Evolutionary conservation across 2,888 invertebrate genomes (phyloP).

Genomic region (Leptopilina drosophilae): DNA sequence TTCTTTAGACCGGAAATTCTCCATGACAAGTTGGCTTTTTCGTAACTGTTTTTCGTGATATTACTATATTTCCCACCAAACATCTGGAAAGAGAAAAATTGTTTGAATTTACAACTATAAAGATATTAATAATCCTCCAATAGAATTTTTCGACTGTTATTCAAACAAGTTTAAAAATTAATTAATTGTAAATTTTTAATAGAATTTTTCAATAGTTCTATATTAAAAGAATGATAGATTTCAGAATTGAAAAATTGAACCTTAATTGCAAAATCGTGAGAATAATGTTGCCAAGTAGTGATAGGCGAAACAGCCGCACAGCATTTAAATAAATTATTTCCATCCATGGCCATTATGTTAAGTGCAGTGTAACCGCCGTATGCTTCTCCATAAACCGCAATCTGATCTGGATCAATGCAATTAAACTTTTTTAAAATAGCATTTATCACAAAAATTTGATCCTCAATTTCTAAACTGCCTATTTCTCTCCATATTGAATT

Average conservation of each 20-base stretch:
- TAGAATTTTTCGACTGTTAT: no score
- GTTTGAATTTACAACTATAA: background rate
- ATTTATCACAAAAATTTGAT: conserved; percentile 34
- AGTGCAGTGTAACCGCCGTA: conserved; percentile 49
- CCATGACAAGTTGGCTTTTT: conserved; percentile 4
- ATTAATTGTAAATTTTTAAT: no score
- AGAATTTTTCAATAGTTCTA: background rate
- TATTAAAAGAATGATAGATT: background rate
- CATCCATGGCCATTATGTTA: conserved; percentile 29
- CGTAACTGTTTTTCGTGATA: background rate
- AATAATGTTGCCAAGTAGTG: conserved; percentile 44
- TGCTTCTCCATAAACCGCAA: conserved; percentile 41
- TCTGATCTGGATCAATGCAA: conserved; percentile 31
- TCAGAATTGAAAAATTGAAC: background rate
- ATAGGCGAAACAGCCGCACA: conserved; percentile 43
- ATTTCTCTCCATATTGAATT: conserved; percentile 22
- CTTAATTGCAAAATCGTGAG: conserved; percentile 40
- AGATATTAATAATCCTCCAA: no score
- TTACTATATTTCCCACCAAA: conserved; percentile 7
- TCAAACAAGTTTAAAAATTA: no score
- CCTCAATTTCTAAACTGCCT: conserved; percentile 34
- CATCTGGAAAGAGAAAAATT: conserved; percentile 1
- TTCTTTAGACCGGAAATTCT: background rate
- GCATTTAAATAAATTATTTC: conserved; percentile 38
- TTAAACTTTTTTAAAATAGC: background rate